Evolutionary conservation across 2,888 invertebrate species (phyloP), one percentile per base, ranked within the genome.

Genomic region (Galerucella nymphaeae): DNA sequence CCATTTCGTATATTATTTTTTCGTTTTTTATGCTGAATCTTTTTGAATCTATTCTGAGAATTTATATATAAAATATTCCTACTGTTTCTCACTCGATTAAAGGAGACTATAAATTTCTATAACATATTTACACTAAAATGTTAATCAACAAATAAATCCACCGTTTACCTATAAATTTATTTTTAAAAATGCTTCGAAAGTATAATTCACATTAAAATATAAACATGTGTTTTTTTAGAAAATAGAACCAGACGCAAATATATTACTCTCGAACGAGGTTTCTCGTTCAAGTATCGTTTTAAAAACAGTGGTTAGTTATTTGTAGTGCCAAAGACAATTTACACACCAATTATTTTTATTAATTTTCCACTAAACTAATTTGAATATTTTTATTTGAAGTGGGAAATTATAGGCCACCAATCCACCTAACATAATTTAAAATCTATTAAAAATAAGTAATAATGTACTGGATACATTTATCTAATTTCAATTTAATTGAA

Each of bases 71-170:
- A 53, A 10, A 18, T 53, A 18, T 53, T 18, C 18, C 10, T 53
- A 53, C 53, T 11, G 23, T 58, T 58, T 58, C 11, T 58, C 3
- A 23, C 20, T 14, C 58, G 58, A 20, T 30, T 30, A 58, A 11
- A 58, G 58, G 30, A 30, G 42, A 61, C 61, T 14, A 61, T 61
- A 61, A 61, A 61, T 61, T 41, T 61, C 5, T 20, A 61, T 42
- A 61, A 59, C 59, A 14, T 41, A 61, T 61, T 61, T 61, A 16
- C 61, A 61, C 18, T 61, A 41, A 10, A 41, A 8, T 9, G 16
- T 38, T 61, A 41, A 61, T 42, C 42, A 61, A 61, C 18, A 61
- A 61, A 41, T 61, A 61, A 16, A 53, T 16, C 18, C 53, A 53
- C 18, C 61, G 16, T 41, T 61, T 41, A 61, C 61, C 14, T 59